Conservation (phyloP, 2,888 invertebrate genomes). For the Drosophila recens region DNA sequence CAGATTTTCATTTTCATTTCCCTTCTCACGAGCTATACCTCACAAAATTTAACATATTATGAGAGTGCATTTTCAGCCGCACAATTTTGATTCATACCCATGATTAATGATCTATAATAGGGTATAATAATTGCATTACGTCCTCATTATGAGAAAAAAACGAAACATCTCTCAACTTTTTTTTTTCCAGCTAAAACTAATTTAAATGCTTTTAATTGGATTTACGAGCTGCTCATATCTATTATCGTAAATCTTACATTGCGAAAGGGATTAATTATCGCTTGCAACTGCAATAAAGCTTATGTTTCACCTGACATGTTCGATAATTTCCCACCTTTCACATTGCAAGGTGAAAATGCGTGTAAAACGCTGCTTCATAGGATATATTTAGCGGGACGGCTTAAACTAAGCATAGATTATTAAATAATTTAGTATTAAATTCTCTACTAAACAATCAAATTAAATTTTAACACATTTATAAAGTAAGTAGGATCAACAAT, state of each 20-base stretch:
- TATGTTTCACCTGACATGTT: background rate
- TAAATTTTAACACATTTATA: no score
- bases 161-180: slow-evolving; percentile 1
- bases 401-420: no score
- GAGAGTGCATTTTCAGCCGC: slow-evolving; percentile 7
- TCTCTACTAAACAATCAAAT: no score
- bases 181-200: slow-evolving; percentile 1
- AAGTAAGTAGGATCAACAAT: no score
- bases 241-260: background rate
- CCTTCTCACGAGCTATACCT: background rate
- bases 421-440: no score
- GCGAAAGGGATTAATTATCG: slow-evolving; percentile 2
- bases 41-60: background rate
- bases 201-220: slow-evolving; percentile 2
- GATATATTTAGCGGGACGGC: no score
- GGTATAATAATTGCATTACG: background rate
- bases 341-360: background rate
- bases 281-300: slow-evolving; percentile 4
- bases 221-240: background rate
- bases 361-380: background rate
- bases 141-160: background rate
- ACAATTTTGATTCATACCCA: slow-evolving; percentile 8
- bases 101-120: background rate
- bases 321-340: background rate
- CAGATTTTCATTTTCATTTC: slow-evolving; percentile 2